Percentiles rank a stretch among this genome's conserved stretches.
Conservation (phyloP, 2,797 vertebrate species). For the Syngnathus rostellatus region DNA sequence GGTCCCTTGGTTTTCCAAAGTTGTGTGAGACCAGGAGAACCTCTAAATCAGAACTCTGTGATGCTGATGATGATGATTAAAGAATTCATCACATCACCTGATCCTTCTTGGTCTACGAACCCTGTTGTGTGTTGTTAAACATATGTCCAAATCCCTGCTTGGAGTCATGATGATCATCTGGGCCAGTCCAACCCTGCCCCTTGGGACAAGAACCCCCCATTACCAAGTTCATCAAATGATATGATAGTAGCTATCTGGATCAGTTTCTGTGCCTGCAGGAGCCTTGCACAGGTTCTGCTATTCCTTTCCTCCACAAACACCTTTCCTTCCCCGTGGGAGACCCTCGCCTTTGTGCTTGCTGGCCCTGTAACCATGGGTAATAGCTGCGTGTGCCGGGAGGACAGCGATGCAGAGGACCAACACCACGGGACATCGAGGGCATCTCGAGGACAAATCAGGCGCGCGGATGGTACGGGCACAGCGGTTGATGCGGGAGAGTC, state of each 20-base stretch:
- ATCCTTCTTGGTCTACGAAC: conserved; percentile 16
- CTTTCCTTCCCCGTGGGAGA: conserved; percentile 66
- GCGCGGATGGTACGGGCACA: conserved; percentile 60
- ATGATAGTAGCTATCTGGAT: conserved; percentile 97
- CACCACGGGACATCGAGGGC: conserved; percentile 57
- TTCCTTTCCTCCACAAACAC: conserved; percentile 68
- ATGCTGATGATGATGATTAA: conserved; percentile 38
- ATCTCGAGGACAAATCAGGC: conserved; percentile 68
- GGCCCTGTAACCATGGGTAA: conserved; percentile 85
- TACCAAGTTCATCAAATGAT: conserved; percentile 86
- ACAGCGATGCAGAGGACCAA: conserved; percentile 88
- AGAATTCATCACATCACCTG: conserved; percentile 22
- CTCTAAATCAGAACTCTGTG: conserved; percentile 22
- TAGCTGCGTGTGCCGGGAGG: conserved; percentile 92
- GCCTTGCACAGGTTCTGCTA: conserved; percentile 86
- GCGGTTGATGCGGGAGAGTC: conserved; percentile 65
- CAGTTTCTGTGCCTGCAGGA: conserved; percentile 94
- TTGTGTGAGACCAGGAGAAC: conserved; percentile 16
- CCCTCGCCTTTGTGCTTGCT: conserved; percentile 50
- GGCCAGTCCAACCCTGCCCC: conserved; percentile 48
- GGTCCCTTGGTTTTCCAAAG: conserved; percentile 25
- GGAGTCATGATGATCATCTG: conserved; percentile 62
- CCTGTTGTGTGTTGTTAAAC: conserved; percentile 6
- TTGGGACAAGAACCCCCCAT: conserved; percentile 63
- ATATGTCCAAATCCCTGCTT: conserved; percentile 17